Evolutionary conservation across 1,140 invertebrate species (phyloP).

Genomic region (Brachionus sp.): DNA sequence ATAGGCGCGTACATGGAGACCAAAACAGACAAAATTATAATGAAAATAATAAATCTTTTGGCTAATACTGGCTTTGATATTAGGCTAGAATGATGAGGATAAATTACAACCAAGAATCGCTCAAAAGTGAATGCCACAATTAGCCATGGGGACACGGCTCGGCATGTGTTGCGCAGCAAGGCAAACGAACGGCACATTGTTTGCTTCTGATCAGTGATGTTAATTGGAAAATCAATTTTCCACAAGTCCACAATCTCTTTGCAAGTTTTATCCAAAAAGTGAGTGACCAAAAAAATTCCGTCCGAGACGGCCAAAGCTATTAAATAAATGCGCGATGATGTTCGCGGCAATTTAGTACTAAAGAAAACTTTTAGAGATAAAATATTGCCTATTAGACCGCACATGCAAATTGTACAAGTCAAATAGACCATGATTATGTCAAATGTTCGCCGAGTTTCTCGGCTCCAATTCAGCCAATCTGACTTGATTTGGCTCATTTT

Average conservation of each 20-base stretch:
- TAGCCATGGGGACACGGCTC: neutral
- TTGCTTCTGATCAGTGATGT: constrained; percentile 40
- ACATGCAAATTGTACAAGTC: neutral
- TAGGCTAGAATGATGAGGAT: constrained; percentile 6
- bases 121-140: constrained; percentile 42
- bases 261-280: constrained; percentile 38
- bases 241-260: constrained; percentile 40
- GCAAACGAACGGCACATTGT: constrained; percentile 44
- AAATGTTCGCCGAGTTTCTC: neutral
- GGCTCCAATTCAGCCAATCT: neutral
- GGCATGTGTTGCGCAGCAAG: neutral
- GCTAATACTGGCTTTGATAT: constrained; percentile 30
- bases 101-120: constrained; percentile 39
- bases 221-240: constrained; percentile 38
- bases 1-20: constrained; percentile 22
- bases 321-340: constrained; percentile 22
- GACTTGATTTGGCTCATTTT: neutral
- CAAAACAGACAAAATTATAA: neutral
- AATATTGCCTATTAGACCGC: constrained; percentile 22
- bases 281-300: constrained; percentile 11
- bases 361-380: constrained; percentile 41
- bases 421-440: neutral
- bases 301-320: constrained; percentile 22
- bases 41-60: constrained; percentile 5
- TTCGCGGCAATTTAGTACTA: constrained; percentile 25